These are phyloP conservation scores for Mormyrus hasselquistii DNA, from an alignment of 2,797 vertebrate species.

Conservation along the genomic window DNA sequence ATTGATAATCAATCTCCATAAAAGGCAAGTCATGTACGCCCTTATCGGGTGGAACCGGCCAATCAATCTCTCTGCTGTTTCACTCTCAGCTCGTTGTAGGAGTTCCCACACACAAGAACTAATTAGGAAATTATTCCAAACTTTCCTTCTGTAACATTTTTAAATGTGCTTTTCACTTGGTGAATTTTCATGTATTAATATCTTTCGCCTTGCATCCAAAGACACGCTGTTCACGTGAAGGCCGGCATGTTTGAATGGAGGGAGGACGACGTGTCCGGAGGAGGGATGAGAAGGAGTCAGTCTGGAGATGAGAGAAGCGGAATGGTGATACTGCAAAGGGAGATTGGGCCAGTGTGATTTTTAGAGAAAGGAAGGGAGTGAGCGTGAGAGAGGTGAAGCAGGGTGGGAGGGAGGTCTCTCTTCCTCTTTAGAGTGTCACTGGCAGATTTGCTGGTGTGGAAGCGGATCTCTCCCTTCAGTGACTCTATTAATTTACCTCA, in stretches of 20 bases:
- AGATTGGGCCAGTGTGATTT: slow-evolving; percentile 14
- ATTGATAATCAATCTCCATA: slow-evolving; percentile 17
- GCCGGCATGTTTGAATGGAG: not conserved
- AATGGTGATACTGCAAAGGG: not conserved
- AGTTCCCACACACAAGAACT: not conserved
- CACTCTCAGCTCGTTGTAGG: not conserved
- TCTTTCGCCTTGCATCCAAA: not conserved
- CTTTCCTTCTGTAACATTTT: not conserved
- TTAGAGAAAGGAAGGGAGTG: slow-evolving; percentile 15
- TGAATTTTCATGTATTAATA: not conserved
- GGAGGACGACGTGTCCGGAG: not conserved
- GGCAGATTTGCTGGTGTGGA: slow-evolving; percentile 66
- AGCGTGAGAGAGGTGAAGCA: slow-evolving; percentile 27
- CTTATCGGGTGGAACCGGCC: not conserved
- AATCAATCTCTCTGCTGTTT: not conserved
- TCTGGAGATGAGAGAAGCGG: not conserved
- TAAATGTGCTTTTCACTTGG: not conserved
- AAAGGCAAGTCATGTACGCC: not conserved
- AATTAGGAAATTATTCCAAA: not conserved
- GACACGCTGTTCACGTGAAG: not conserved
- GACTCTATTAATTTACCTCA: slow-evolving; percentile 93
- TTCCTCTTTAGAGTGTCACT: slow-evolving; percentile 59
- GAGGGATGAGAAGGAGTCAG: not conserved
- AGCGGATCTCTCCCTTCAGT: slow-evolving; percentile 79
- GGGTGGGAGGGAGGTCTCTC: slow-evolving; percentile 31